These are phyloP conservation scores for Holacanthella duospinosa DNA, from an alignment of 2,888 invertebrate species.

Conservation along the genomic window DNA sequence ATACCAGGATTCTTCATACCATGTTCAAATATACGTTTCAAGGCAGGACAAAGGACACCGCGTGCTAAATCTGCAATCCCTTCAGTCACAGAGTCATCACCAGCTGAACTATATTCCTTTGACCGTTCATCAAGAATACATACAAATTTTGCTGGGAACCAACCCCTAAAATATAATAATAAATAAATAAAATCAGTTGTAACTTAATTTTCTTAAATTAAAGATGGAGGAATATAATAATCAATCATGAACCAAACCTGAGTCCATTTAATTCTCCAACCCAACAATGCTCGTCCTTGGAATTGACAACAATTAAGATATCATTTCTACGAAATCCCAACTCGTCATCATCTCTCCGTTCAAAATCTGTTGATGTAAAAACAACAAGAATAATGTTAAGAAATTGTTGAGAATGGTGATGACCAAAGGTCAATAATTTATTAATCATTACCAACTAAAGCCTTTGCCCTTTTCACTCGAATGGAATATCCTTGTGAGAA, in stretches of 20 bases:
- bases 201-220: neutral
- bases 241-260: conserved; percentile 48
- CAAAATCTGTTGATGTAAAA: conserved; percentile 62
- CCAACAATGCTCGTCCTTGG: conserved; percentile 98
- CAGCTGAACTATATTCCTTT: conserved; percentile 79
- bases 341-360: conserved; percentile 95
- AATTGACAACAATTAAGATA: conserved; percentile 92
- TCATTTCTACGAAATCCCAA: conserved; percentile 96
- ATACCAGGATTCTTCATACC: conserved; percentile 80
- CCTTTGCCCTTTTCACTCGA: conserved; percentile 82
- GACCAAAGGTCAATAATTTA: neutral
- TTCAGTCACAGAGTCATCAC: conserved; percentile 95
- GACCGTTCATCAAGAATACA: conserved; percentile 89
- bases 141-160: conserved; percentile 97
- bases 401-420: neutral
- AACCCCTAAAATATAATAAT: conserved; percentile 47
- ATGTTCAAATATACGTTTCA: conserved; percentile 87
- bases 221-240: too few species aligned
- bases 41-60: conserved; percentile 81
- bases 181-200: neutral
- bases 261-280: conserved; percentile 92
- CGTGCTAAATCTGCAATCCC: conserved; percentile 92
- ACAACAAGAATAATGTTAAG: neutral
- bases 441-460: conserved; percentile 57
- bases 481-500: conserved; percentile 25